phyloP scores from a whole-genome alignment of 2,113 vertebrate genomes.

The Periophthalmus modestus region DNA sequence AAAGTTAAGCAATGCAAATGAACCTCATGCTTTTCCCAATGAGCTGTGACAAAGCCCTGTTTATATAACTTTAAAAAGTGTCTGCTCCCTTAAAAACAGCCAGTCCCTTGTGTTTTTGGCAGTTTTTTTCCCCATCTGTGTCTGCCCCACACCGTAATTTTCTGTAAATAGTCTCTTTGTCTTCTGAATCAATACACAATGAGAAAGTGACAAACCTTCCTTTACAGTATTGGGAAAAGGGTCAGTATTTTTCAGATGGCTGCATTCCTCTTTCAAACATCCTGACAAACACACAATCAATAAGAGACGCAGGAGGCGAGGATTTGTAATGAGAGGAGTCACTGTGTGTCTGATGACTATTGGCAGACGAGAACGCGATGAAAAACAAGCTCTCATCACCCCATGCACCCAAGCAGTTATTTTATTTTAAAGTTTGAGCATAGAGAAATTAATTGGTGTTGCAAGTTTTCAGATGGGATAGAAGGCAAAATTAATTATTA shows the following conservation, averaged over 20 bases:
- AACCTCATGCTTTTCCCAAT: background rate
- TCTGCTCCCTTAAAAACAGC: background rate
- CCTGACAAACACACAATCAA: slow-evolving; percentile 68
- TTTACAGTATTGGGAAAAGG: slow-evolving; percentile 38
- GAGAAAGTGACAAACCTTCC: slow-evolving; percentile 55
- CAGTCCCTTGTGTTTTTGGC: slow-evolving; percentile 16
- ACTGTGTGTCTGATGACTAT: slow-evolving; percentile 57
- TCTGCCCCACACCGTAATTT: slow-evolving; percentile 47
- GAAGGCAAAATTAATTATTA: background rate
- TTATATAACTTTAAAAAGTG: slow-evolving; percentile 14
- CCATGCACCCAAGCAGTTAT: slow-evolving; percentile 20
- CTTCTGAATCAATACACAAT: slow-evolving; percentile 64
- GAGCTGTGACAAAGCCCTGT: slow-evolving; percentile 4
- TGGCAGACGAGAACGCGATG: slow-evolving; percentile 51
- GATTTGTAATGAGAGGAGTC: slow-evolving; percentile 63
- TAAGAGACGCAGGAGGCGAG: slow-evolving; percentile 54
- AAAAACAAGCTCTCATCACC: slow-evolving; percentile 38
- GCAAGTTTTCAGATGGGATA: slow-evolving; percentile 15
- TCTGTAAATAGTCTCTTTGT: slow-evolving; percentile 57
- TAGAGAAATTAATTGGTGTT: slow-evolving; percentile 18
- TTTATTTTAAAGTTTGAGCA: slow-evolving; percentile 36
- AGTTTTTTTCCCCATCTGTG: slow-evolving; percentile 8
- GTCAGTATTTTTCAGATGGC: slow-evolving; percentile 59
- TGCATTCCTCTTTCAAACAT: slow-evolving; percentile 64
- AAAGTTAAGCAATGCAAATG: background rate